Evolutionary conservation across 2,797 vertebrate species (phyloP).

Genomic region (Xiphophorus birchmanni): DNA sequence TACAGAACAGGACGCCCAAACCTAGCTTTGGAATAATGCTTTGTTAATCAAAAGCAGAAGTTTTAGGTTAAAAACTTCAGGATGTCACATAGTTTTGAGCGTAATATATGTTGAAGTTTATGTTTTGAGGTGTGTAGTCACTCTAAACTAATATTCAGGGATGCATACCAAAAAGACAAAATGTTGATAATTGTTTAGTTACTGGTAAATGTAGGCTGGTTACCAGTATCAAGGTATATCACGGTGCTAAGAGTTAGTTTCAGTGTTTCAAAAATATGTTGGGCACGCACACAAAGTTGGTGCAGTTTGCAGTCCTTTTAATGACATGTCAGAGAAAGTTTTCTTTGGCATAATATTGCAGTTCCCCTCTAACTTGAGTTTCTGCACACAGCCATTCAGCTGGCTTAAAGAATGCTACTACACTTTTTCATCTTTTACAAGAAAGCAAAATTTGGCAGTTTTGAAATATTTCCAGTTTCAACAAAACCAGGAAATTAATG

Average conservation of each 20-base stretch:
- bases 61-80: not conserved
- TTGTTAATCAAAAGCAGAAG: not conserved
- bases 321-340: not conserved
- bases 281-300: not conserved
- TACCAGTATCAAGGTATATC: not conserved
- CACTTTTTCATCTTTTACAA: not conserved
- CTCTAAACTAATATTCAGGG: not conserved
- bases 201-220: not conserved
- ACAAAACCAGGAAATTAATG: not conserved
- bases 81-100: not conserved
- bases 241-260: not conserved
- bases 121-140: constrained; percentile 3
- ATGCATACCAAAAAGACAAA: not conserved
- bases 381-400: not conserved
- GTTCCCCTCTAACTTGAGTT: not conserved
- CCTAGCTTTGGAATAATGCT: not conserved
- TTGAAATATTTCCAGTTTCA: not conserved
- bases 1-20: constrained; percentile 4
- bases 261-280: not conserved
- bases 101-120: constrained; percentile 3
- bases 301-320: not conserved
- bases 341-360: not conserved
- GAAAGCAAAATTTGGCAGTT: not conserved
- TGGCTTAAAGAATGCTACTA: not conserved
- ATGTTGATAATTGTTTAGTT: not conserved